These are phyloP conservation scores for Psylliodes chrysocephalus DNA, from an alignment of 2,888 invertebrate genomes.

Conservation along the genomic window DNA sequence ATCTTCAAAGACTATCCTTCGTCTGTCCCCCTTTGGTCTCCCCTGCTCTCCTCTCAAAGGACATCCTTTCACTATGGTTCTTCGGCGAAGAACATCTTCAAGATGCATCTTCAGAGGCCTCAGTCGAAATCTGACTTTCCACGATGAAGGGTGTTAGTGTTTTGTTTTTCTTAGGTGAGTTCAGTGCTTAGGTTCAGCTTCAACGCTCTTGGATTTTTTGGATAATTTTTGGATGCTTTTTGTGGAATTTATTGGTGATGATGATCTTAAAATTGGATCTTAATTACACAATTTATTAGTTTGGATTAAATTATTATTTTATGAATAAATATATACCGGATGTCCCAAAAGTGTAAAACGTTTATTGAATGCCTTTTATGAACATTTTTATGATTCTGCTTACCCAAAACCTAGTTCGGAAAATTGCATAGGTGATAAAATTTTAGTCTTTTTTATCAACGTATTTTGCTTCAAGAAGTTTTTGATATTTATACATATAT, in stretches of 20 bases:
- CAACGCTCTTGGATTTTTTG: slow-evolving; percentile 5
- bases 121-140: slow-evolving; percentile 59
- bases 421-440: too few species aligned
- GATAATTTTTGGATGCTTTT: slow-evolving; percentile 11
- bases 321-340: too few species aligned
- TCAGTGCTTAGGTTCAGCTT: slow-evolving; percentile 30
- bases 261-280: neutral
- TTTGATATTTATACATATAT: too few species aligned
- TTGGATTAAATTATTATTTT: too few species aligned
- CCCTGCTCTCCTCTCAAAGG: slow-evolving; percentile 34
- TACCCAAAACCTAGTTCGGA: too few species aligned
- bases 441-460: too few species aligned
- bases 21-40: slow-evolving; percentile 19
- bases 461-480: too few species aligned
- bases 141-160: slow-evolving; percentile 62
- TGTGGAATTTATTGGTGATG: neutral
- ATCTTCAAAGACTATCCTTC: slow-evolving; percentile 36
- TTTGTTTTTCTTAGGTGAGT: slow-evolving; percentile 62
- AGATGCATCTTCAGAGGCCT: slow-evolving; percentile 55
- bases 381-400: too few species aligned
- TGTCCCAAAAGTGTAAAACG: too few species aligned
- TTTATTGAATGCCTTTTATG: too few species aligned
- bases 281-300: slow-evolving; percentile 10
- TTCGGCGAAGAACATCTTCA: slow-evolving; percentile 51
- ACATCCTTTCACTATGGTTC: slow-evolving; percentile 54